A percentile compares a stretch with the other conserved stretches of the same genome.
Conservation (phyloP, 2,888 invertebrate species). For the Drosophila meridionalis region DNA sequence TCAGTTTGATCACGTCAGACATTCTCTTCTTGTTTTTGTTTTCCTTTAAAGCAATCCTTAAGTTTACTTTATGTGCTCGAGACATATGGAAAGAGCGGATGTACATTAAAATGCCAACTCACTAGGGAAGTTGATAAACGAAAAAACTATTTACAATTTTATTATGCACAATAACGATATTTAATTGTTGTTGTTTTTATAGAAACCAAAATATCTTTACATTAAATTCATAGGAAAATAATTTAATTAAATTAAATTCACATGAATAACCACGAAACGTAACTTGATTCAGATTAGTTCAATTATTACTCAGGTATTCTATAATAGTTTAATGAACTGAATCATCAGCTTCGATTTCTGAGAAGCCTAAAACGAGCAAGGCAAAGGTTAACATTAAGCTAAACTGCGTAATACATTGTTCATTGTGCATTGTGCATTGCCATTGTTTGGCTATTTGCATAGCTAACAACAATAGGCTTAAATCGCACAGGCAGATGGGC, state of each 20-base stretch:
- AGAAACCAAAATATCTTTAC: neutral
- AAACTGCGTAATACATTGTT: neutral
- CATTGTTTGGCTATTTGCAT: constrained; percentile 3
- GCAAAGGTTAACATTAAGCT: constrained; percentile 9
- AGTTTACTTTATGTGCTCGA: neutral
- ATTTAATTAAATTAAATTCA: neutral
- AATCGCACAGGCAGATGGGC: constrained; percentile 6
- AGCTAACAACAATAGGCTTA: constrained; percentile 4
- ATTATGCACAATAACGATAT: neutral
- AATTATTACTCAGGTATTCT: neutral
- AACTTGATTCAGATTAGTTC: neutral
- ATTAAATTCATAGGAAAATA: neutral
- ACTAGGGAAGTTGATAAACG: constrained; percentile 45
- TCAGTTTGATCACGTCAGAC: neutral
- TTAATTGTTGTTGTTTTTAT: neutral
- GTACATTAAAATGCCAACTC: constrained; percentile 12
- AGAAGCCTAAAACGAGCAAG: neutral
- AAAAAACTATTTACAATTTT: constrained; percentile 30
- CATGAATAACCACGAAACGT: neutral
- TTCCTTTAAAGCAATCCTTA: constrained; percentile 9
- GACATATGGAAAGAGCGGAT: constrained; percentile 16
- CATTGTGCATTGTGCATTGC: neutral
- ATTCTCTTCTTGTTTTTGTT: constrained; percentile 1
- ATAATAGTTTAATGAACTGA: constrained; percentile 9
- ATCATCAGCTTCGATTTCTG: constrained; percentile 22